Evolutionary conservation across 2,888 invertebrate genomes (phyloP).

Genomic region (Phasia obesa): DNA sequence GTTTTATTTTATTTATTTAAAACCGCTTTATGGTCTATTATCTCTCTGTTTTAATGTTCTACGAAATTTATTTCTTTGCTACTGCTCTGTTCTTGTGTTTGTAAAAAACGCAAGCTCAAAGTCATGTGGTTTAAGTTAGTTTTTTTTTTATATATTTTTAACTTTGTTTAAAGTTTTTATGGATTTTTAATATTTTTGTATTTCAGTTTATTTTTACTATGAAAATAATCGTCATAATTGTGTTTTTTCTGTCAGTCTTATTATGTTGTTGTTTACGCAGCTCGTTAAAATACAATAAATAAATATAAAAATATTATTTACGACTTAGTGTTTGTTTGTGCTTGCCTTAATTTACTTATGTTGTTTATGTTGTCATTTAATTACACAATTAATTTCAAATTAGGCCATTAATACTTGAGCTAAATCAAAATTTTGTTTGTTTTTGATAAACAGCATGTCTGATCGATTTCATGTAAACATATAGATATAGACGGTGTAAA

Average conservation of each 20-base stretch:
- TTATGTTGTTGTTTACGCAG: conserved; percentile 24
- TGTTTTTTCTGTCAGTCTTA: background rate
- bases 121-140: conserved; percentile 57
- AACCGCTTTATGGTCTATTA: conserved; percentile 27
- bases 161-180: conserved; percentile 47
- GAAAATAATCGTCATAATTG: background rate
- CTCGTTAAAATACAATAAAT: conserved; percentile 32
- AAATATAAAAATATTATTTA: conserved; percentile 44
- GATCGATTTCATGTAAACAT: no score
- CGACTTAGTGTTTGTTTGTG: conserved; percentile 30
- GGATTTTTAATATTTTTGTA: conserved; percentile 38
- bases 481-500: no score
- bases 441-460: no score
- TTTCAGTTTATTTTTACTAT: conserved; percentile 28
- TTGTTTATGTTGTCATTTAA: conserved; percentile 54
- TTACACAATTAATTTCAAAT: conserved; percentile 66
- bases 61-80: conserved; percentile 27
- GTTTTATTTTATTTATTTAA: conserved; percentile 48
- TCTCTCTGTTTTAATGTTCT: conserved; percentile 19
- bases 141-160: conserved; percentile 18
- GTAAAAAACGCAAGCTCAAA: conserved; percentile 64
- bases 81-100: conserved; percentile 49
- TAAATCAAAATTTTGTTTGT: no score
- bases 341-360: conserved; percentile 43
- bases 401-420: conserved; percentile 40